Conservation (phyloP, 2,113 vertebrate genomes). For the Setophaga coronata region DNA sequence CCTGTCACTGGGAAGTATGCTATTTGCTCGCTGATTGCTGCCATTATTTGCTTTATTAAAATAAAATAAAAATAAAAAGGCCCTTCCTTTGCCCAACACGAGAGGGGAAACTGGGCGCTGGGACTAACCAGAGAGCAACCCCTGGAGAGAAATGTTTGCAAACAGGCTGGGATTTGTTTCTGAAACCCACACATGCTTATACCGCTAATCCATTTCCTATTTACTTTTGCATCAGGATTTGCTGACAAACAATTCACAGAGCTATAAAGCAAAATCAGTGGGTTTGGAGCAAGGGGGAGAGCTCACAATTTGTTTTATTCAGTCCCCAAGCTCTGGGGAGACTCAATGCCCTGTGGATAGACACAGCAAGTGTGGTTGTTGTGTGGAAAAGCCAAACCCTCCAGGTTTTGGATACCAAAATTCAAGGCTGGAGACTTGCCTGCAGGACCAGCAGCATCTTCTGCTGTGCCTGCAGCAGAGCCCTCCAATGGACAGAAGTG, state of each 20-base stretch:
- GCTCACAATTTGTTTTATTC: not conserved
- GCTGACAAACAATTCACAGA: not conserved
- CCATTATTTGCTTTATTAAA: not conserved
- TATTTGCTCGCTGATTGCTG: conserved; percentile 15
- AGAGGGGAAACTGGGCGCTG: not conserved
- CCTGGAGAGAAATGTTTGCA: not conserved
- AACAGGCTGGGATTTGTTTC: not conserved
- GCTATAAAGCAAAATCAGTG: not conserved
- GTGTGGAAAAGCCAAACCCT: not conserved
- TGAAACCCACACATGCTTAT: not conserved
- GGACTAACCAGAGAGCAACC: not conserved
- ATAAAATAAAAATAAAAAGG: not conserved
- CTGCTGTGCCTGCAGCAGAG: not conserved
- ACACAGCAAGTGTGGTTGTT: not conserved
- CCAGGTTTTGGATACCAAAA: not conserved
- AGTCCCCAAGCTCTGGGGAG: not conserved
- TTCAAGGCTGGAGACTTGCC: not conserved
- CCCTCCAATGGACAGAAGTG: not conserved
- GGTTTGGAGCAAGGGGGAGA: not conserved
- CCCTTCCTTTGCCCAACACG: not conserved
- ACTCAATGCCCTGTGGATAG: not conserved
- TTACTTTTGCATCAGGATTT: not conserved
- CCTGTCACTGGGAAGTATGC: not conserved
- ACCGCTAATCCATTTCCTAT: conserved; percentile 5
- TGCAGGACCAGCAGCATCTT: not conserved